Conservation (phyloP, 37 sponge, comb jelly and placozoan species). For the Chondrosia reniformis region DNA sequence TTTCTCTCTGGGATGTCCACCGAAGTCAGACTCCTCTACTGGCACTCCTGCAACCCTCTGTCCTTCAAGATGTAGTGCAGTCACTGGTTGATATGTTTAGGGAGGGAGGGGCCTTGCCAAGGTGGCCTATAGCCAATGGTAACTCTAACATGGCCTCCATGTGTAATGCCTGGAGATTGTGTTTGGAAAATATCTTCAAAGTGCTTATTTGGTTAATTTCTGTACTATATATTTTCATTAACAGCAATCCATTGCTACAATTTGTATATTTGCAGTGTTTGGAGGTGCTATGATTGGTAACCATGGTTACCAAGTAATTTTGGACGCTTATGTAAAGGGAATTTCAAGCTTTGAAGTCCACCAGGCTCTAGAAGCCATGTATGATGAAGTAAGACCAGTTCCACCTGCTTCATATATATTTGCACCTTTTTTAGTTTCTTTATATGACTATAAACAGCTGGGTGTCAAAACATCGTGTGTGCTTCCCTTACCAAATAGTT, state of each 20-base stretch:
- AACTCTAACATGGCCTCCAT: background rate
- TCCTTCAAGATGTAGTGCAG: constrained; percentile 16
- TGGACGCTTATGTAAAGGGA: constrained; percentile 37
- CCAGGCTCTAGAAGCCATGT: constrained; percentile 36
- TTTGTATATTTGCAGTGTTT: constrained; percentile 23
- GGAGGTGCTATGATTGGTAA: constrained; percentile 52
- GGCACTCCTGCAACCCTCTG: constrained; percentile 31
- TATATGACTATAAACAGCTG: too few relatives aligned
- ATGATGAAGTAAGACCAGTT: constrained; percentile 28
- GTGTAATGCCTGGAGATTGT: background rate
- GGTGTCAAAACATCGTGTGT: too few relatives aligned
- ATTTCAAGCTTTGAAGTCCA: constrained; percentile 14
- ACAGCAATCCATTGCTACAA: background rate
- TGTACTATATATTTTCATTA: too few relatives aligned
- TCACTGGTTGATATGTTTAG: constrained; percentile 41
- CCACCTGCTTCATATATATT: too few relatives aligned
- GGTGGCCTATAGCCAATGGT: constrained; percentile 72
- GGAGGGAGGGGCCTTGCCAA: constrained; percentile 54
- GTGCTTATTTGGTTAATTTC: too few relatives aligned
- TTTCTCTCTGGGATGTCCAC: constrained; percentile 58
- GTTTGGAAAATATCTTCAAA: background rate
- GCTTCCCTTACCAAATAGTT: too few relatives aligned
- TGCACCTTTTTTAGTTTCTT: too few relatives aligned
- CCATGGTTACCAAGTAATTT: constrained; percentile 47
- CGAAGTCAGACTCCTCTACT: constrained; percentile 47